Percentiles rank a stretch among this genome's conserved stretches.
phyloP scores from a whole-genome alignment of 1,140 invertebrate species.

The Drosophila orena region DNA sequence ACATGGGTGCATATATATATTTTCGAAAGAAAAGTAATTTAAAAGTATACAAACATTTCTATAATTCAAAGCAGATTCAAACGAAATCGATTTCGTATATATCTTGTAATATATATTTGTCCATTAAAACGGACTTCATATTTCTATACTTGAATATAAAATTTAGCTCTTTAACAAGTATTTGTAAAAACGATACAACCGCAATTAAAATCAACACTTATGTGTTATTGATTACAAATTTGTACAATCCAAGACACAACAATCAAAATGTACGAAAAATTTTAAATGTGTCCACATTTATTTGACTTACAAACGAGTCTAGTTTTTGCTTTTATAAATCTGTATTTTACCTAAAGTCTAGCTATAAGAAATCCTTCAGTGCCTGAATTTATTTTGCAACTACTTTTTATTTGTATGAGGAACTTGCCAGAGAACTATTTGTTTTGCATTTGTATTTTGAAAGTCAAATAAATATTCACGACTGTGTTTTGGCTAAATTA shows the following conservation, averaged over 20 bases:
- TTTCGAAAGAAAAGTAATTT: no score
- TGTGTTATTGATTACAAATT: no score
- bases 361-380: slow-evolving; percentile 1
- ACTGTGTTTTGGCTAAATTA: not conserved
- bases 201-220: not conserved
- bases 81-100: no score
- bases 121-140: no score
- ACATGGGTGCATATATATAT: no score
- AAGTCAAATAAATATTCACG: slow-evolving; percentile 31
- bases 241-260: no score
- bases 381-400: slow-evolving; percentile 22
- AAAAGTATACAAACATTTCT: no score
- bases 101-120: no score
- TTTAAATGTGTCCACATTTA: not conserved
- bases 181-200: not conserved
- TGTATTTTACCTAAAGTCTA: not conserved
- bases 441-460: slow-evolving; percentile 11
- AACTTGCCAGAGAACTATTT: slow-evolving; percentile 10
- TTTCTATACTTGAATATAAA: not conserved
- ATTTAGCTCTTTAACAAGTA: not conserved
- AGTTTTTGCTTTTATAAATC: not conserved
- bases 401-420: slow-evolving; percentile 8
- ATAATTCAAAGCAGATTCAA: no score
- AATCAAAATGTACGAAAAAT: no score
- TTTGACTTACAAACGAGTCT: not conserved